Percentiles rank a stretch among this genome's conserved stretches.
phyloP scores from a whole-genome alignment of 2,797 vertebrate genomes.

The Amblyraja radiata region DNA sequence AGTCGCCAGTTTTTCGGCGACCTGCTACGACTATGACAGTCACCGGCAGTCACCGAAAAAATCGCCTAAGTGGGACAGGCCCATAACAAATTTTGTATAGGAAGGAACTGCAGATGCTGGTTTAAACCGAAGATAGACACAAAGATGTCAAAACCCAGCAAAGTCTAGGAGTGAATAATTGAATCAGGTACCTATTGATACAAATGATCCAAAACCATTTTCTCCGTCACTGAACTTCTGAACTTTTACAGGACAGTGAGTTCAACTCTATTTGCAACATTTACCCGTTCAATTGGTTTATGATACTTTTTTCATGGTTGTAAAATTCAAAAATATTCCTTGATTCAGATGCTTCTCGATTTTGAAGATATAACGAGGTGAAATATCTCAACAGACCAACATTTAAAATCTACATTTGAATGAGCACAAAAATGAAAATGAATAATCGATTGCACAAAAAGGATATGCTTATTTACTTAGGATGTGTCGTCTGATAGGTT shows the following conservation, averaged over 20 bases:
- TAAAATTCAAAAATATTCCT: neutral
- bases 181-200: neutral
- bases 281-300: neutral
- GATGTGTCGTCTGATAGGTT: neutral
- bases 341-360: neutral
- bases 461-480: conserved; percentile 13
- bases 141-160: neutral
- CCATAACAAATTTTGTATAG: no score
- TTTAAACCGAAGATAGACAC: no score
- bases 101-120: no score
- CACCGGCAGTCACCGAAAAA: no score
- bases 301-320: neutral
- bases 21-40: no score
- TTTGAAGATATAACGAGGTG: neutral
- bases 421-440: neutral
- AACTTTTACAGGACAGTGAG: neutral
- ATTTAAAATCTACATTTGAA: neutral
- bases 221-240: neutral
- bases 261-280: neutral
- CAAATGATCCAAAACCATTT: neutral
- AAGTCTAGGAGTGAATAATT: neutral
- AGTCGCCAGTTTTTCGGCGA: no score
- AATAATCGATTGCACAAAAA: neutral
- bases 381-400: neutral
- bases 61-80: no score